Percentiles rank a stretch among this genome's conserved stretches.
Evolutionary conservation across 2,113 vertebrate genomes (phyloP).

Genomic region (Arothron firmamentum): DNA sequence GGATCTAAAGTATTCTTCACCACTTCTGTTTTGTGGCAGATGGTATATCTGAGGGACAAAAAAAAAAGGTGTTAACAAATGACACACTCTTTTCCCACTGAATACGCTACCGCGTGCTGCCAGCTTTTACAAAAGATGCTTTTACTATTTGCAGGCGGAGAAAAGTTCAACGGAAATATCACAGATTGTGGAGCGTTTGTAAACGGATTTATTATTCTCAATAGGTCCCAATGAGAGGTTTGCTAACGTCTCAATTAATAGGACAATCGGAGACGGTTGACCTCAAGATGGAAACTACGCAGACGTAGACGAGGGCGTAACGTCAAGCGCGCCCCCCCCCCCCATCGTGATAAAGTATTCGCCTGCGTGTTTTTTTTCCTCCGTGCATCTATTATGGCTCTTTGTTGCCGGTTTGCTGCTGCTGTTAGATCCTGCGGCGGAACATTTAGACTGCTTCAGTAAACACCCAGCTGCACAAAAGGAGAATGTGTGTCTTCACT

Average conservation of each 20-base stretch:
- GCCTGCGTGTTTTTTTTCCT: constrained; percentile 10
- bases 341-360: background rate
- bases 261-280: too few relatives aligned
- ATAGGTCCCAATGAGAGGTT: too few relatives aligned
- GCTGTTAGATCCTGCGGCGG: constrained; percentile 24
- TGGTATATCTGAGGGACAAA: constrained; percentile 78
- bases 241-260: too few relatives aligned
- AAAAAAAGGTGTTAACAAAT: constrained; percentile 6
- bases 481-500: constrained; percentile 38
- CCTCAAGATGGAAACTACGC: background rate
- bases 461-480: constrained; percentile 57
- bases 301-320: too few relatives aligned
- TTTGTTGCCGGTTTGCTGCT: constrained; percentile 30
- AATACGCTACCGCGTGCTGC: background rate
- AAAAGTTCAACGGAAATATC: background rate
- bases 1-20: constrained; percentile 90
- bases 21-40: constrained; percentile 91
- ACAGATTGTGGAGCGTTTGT: background rate
- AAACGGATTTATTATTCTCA: too few relatives aligned
- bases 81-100: background rate
- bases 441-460: constrained; percentile 62
- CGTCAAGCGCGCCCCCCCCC: too few relatives aligned
- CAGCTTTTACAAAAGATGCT: background rate
- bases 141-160: too few relatives aligned
- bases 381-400: background rate